Evolutionary conservation across 2,888 invertebrate genomes (phyloP).

Genomic region (Acleris holmiana): DNA sequence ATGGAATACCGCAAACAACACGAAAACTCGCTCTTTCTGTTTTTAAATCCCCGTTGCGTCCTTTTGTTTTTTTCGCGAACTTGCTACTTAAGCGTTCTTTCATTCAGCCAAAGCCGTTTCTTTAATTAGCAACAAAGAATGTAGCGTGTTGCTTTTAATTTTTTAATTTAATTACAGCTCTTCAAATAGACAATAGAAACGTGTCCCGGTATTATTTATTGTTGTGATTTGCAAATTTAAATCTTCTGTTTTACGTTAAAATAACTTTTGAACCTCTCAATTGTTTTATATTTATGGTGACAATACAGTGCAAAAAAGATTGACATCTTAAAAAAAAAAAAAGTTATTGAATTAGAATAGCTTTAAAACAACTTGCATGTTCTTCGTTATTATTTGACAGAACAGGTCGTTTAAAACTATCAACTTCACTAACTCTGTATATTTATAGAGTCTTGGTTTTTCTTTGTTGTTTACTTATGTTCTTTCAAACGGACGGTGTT

Average conservation of each 20-base stretch:
- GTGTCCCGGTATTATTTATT: conserved; percentile 70
- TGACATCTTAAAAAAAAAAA: no score
- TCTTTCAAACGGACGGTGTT: no score
- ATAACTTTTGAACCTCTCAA: no score
- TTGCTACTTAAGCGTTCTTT: conserved; percentile 80
- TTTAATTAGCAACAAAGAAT: conserved; percentile 82
- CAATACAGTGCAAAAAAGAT: no score
- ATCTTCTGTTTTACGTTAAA: conserved; percentile 10
- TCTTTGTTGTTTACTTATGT: no score
- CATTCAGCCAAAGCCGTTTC: conserved; percentile 74
- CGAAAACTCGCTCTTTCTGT: conserved; percentile 73
- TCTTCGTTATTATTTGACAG: no score
- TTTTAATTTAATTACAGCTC: conserved; percentile 79
- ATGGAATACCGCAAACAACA: conserved; percentile 70
- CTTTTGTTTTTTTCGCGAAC: conserved; percentile 71
- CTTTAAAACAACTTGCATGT: no score
- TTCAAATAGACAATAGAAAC: conserved; percentile 71
- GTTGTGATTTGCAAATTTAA: conserved; percentile 67
- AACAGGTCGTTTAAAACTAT: no score
- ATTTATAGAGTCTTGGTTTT: no score
- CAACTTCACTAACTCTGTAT: no score
- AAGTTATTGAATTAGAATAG: no score
- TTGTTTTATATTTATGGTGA: no score
- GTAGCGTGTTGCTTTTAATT: conserved; percentile 78
- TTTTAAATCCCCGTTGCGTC: conserved; percentile 68